Evolutionary conservation across 2,888 invertebrate species (phyloP).

Genomic region (Drosophila algonquin): DNA sequence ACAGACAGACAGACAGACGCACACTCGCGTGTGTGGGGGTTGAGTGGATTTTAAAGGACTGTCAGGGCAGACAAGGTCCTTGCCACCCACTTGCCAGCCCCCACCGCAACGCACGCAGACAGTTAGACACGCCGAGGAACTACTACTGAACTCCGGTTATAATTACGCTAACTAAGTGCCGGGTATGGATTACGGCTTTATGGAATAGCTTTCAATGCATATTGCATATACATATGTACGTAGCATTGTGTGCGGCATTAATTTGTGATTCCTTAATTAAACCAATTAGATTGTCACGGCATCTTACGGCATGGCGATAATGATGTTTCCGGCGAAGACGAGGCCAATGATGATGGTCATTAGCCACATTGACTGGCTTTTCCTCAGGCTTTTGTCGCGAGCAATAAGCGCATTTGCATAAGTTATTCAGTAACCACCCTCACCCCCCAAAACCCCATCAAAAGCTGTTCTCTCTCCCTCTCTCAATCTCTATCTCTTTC

Average conservation of each 20-base stretch:
- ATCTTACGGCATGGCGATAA: conserved; percentile 14
- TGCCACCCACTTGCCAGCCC: neutral
- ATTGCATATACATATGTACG: conserved; percentile 3
- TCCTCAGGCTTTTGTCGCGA: conserved; percentile 60
- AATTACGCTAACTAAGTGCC: conserved; percentile 65
- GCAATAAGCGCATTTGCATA: conserved; percentile 74
- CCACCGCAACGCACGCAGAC: neutral
- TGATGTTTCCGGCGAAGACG: conserved; percentile 25
- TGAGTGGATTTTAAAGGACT: conserved; percentile 21
- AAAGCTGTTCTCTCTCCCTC: conserved; percentile 2
- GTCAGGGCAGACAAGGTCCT: neutral
- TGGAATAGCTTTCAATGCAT: conserved; percentile 46
- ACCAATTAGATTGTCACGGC: conserved; percentile 64
- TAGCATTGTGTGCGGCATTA: conserved; percentile 51
- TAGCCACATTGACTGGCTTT: conserved; percentile 40
- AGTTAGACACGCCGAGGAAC: conserved; percentile 1
- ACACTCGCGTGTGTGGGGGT: neutral
- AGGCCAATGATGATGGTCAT: conserved; percentile 24
- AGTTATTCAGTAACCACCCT: conserved; percentile 50
- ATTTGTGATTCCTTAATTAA: conserved; percentile 77
- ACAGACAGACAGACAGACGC: neutral
- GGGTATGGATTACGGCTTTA: conserved; percentile 57
- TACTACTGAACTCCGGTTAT: conserved; percentile 33
- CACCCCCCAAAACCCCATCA: neutral
- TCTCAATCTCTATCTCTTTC: neutral